A percentile compares a stretch with the other conserved stretches of the same genome.
Conservation (phyloP, 2,888 invertebrate species). For the Phasia obesa region DNA sequence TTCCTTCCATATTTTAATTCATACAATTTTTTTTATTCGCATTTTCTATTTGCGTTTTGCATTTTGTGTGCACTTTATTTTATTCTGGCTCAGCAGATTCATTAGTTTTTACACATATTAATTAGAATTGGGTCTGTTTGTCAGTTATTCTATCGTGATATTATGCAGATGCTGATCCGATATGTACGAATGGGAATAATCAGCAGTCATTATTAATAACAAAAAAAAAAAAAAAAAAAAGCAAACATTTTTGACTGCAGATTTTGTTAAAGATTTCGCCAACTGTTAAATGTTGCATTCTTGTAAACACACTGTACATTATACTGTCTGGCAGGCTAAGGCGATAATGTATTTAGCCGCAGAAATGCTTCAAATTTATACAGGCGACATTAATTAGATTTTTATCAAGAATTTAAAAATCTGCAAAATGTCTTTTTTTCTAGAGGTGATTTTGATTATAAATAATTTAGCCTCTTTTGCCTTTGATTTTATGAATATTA, state of each 20-base stretch:
- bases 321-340: constrained; percentile 7
- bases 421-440: not conserved
- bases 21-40: constrained; percentile 18
- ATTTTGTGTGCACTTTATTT: constrained; percentile 41
- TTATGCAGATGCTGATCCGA: constrained; percentile 39
- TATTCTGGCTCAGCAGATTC: constrained; percentile 49
- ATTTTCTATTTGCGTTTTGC: not conserved
- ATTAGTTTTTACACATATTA: constrained; percentile 68
- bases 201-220: constrained; percentile 6
- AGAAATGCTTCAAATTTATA: constrained; percentile 13
- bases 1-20: constrained; percentile 60
- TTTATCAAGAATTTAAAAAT: constrained; percentile 26
- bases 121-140: constrained; percentile 60
- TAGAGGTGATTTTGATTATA: not conserved
- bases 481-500: too few relatives aligned
- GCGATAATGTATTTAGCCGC: constrained; percentile 34
- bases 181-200: constrained; percentile 17
- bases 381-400: constrained; percentile 53
- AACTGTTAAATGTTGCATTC: constrained; percentile 50
- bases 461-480: too few relatives aligned
- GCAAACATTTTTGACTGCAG: constrained; percentile 30
- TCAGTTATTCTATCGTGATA: constrained; percentile 26
- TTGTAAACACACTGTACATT: constrained; percentile 10
- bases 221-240: too few relatives aligned
- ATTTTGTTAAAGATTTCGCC: constrained; percentile 51